Evolutionary conservation across 2,113 vertebrate genomes (phyloP).

Genomic region (Xenus cinereus): DNA sequence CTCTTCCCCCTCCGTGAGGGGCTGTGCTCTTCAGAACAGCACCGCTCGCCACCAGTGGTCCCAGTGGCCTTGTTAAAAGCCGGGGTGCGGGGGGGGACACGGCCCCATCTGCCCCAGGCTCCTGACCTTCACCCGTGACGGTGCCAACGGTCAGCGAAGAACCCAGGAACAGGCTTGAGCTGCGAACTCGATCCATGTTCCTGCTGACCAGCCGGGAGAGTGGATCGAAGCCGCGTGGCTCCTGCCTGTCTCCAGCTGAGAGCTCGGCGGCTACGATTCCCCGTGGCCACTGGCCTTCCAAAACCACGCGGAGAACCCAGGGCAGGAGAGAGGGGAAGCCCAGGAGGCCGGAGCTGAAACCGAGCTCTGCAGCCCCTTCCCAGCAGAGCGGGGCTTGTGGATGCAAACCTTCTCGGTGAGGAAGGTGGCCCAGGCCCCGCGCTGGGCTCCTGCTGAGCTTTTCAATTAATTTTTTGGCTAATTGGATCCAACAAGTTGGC

Average conservation of each 20-base stretch:
- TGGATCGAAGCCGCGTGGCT: background rate
- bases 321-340: background rate
- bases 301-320: background rate
- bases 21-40: background rate
- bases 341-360: background rate
- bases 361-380: background rate
- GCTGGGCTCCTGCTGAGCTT: background rate
- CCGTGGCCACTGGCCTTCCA: background rate
- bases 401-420: background rate
- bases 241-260: background rate
- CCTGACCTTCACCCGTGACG: background rate
- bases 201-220: background rate
- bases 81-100: accelerated
- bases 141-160: background rate
- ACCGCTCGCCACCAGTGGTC: background rate
- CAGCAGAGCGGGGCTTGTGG: background rate
- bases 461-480: background rate
- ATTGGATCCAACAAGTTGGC: background rate
- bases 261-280: accelerated
- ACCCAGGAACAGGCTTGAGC: background rate
- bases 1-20: background rate
- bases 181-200: background rate
- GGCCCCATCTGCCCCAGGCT: background rate
- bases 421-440: background rate
- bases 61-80: background rate